A percentile compares a stretch with the other conserved stretches of the same genome.
These are phyloP conservation scores for Mellilla xanthometata DNA, from an alignment of 2,888 invertebrate species.

Conservation along the genomic window DNA sequence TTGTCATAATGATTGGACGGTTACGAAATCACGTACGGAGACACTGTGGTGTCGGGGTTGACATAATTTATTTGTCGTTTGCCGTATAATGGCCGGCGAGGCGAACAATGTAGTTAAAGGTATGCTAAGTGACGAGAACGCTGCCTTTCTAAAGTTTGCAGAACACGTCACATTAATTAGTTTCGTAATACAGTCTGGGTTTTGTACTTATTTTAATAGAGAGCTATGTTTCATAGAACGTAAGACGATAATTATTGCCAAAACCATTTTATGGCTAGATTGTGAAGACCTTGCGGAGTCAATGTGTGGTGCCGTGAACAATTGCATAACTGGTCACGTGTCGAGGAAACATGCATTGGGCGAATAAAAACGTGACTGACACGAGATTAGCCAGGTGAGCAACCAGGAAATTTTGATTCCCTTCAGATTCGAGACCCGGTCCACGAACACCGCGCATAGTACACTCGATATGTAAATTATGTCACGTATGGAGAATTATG, in stretches of 20 bases:
- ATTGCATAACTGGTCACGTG: not conserved
- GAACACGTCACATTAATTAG: not conserved
- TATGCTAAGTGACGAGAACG: conserved; percentile 10
- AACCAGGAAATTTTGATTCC: conserved; percentile 17
- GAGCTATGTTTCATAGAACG: too few relatives aligned
- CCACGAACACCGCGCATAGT: conserved; percentile 5
- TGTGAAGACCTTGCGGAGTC: too few relatives aligned
- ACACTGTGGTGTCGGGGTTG: conserved; percentile 12
- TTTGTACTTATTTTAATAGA: not conserved
- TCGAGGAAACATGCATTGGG: not conserved
- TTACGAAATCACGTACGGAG: conserved; percentile 36
- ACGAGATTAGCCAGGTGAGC: not conserved
- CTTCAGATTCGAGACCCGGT: conserved; percentile 4
- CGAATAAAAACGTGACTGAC: conserved; percentile 13
- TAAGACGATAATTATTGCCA: too few relatives aligned
- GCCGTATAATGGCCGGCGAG: conserved; percentile 5
- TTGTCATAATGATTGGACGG: conserved; percentile 34
- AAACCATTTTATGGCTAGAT: too few relatives aligned
- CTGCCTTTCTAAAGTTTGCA: conserved; percentile 18
- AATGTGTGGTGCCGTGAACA: not conserved
- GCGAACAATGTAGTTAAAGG: conserved; percentile 10
- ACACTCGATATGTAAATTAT: conserved; percentile 35
- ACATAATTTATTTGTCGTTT: conserved; percentile 19
- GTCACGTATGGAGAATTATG: conserved; percentile 43
- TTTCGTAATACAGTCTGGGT: not conserved